Evolutionary conservation across 2,113 vertebrate genomes (phyloP).

Genomic region (Pteruthius melanotis): DNA sequence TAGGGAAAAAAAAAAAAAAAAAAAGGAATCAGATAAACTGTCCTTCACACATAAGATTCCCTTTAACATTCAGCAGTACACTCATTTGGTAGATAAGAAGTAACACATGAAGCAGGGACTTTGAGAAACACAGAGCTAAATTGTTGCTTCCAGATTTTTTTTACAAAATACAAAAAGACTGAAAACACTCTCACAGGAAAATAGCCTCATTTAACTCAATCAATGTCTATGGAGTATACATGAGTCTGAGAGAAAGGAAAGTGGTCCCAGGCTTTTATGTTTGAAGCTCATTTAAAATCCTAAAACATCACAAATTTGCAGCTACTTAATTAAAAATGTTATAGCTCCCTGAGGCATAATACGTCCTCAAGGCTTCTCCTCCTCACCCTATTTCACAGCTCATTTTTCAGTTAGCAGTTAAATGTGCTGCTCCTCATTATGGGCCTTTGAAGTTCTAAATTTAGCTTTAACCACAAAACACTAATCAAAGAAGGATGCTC

Average conservation of each 20-base stretch:
- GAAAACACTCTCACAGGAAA: not conserved
- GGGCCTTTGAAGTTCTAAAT: constrained; percentile 61
- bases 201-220: not conserved
- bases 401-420: constrained; percentile 56
- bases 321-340: constrained; percentile 64
- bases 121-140: not conserved
- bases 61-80: not conserved
- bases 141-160: not conserved
- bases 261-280: not conserved
- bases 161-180: not conserved
- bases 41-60: not conserved
- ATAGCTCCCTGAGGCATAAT: constrained; percentile 49
- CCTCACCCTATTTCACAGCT: constrained; percentile 60
- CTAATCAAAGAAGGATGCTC: constrained; percentile 46
- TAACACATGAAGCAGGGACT: not conserved
- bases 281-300: not conserved
- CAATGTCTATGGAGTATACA: not conserved
- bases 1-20: rapidly evolving
- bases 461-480: constrained; percentile 44
- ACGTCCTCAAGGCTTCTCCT: constrained; percentile 39
- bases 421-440: constrained; percentile 54
- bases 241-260: not conserved
- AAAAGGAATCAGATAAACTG: not conserved
- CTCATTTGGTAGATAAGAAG: not conserved
- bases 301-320: constrained; percentile 61